Base-by-base conservation (phyloP, 1,140 invertebrate species). In the Himalopsyche phryganea region DNA sequence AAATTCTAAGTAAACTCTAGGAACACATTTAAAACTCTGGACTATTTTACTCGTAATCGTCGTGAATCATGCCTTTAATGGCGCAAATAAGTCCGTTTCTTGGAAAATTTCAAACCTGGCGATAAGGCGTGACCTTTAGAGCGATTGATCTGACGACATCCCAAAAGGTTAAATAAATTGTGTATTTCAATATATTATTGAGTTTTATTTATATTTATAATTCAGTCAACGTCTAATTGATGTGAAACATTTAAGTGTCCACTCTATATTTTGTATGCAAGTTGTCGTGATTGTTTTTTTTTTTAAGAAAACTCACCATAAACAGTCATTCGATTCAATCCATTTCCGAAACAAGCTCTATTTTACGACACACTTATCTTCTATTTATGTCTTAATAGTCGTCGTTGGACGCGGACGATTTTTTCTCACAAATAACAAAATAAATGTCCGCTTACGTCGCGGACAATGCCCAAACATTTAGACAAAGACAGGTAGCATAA, bases 91-190 rank as follows among this genome's bases (percentile, higher is more conserved):
- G 53, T 38, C 59, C 63, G 10, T 42, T 65, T 20, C 41, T 61
- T 14, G 55, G 59, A 32, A 65, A 65, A 54, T 50, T 58, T 13
- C 54, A 58, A 15, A 48, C 42, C 38, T 65, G 54, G 55, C 50
- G 50, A 14, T 35, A 58, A 42, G 44, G 58, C 28, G 44, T 61
- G 36, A 44, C 63, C 19, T 55, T 51, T 18, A 56, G 59, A 47
- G 50, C 61, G 61, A 48, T 65, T 28, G 58, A 49, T 52, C 46
- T 65, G 38, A 65, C 63, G 54, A 65, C 63, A 18, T 61, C 63
- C 17, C 63, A 65, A 52, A 65, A 65, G 50, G 63, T 65, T 51
- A n/a, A n/a, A n/a, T n/a, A n/a, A n/a, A n/a, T n/a, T n/a, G n/a
- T n/a, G n/a, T n/a, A n/a, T n/a, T n/a, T n/a, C n/a, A n/a, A n/a